These are phyloP conservation scores for Colostygia pectinataria DNA, from an alignment of 2,888 invertebrate genomes.

Conservation along the genomic window DNA sequence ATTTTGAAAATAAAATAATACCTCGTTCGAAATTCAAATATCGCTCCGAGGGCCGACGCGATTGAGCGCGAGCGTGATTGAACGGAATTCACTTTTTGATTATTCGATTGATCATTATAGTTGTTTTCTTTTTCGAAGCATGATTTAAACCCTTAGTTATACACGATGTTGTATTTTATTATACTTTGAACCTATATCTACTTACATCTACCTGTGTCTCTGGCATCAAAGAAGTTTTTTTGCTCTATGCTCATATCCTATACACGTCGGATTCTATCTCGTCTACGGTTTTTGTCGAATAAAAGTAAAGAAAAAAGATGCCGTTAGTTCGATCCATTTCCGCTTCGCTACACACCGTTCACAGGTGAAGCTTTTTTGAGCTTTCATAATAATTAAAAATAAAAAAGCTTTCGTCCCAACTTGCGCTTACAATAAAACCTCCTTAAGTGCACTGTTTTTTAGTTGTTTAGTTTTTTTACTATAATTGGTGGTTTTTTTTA, in stretches of 20 bases:
- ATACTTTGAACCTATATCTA: constrained; percentile 17
- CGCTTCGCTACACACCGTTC: constrained; percentile 73
- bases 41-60: constrained; percentile 39
- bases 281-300: constrained; percentile 67
- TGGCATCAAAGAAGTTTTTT: constrained; percentile 51
- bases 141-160: constrained; percentile 26
- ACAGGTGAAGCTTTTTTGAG: constrained; percentile 75
- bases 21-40: constrained; percentile 73
- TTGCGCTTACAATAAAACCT: constrained; percentile 63
- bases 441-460: constrained; percentile 64
- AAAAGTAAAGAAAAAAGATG: constrained; percentile 61
- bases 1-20: constrained; percentile 63
- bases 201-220: constrained; percentile 40
- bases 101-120: constrained; percentile 47
- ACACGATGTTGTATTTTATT: constrained; percentile 17
- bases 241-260: constrained; percentile 63
- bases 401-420: constrained; percentile 44
- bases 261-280: constrained; percentile 71
- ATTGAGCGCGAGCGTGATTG: constrained; percentile 43
- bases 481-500: constrained; percentile 54
- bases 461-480: constrained; percentile 45
- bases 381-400: constrained; percentile 74
- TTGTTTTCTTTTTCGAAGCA: constrained; percentile 27
- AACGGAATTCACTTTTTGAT: constrained; percentile 56
- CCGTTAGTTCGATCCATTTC: constrained; percentile 79